Base-by-base conservation (phyloP, 2,888 invertebrate species). In the Orchesellides sinensis region DNA sequence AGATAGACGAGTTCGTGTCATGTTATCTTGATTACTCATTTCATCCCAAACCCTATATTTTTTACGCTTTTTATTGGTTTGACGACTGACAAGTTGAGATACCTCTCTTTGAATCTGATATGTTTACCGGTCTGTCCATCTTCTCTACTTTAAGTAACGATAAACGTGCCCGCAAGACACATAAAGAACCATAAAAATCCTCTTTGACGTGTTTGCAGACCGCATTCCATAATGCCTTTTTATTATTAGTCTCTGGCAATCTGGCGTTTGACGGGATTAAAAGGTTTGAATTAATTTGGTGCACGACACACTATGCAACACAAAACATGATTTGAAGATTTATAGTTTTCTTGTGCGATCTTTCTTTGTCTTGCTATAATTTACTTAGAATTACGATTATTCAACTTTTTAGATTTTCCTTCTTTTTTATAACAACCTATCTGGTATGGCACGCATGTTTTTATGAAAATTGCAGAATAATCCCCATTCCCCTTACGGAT, bases 1-100 rank as follows among this genome's bases (percentile, higher is more conserved):
- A 52, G 80, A 85, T 80, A 54, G 80, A 83, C 85, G 73, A 83
- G 77, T 85, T 83, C 85, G 83, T 85, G 85, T 85, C 79, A 77
- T 83, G 83, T 81, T 81, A 80, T 83, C 83, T 73, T 83, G 79
- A 80, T 80, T 84, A 66, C 81, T 81, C 81, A 84, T 84, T 84
- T 77, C 80, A 84, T 63, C 69, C 80, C 47, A 56, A 59, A 29
- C 81, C 72, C n/a, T 66, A 29, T 54, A 59, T 66, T 81, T 68
- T 81, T 81, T 74, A 74, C 65, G 68, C 81, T 68, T 73, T 80
- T 74, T 81, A 73, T 73, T 81, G 68, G 78, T 69, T 78, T 78
- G 78, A 78, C 61, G 78, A 78, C 78, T 78, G 69, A 78, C 69
- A 78, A 69, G 78, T 69, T 78, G 69, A 78, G 69, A 69, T 61